phyloP scores from a whole-genome alignment of 2,888 invertebrate species.

The Archips crataeganus region DNA sequence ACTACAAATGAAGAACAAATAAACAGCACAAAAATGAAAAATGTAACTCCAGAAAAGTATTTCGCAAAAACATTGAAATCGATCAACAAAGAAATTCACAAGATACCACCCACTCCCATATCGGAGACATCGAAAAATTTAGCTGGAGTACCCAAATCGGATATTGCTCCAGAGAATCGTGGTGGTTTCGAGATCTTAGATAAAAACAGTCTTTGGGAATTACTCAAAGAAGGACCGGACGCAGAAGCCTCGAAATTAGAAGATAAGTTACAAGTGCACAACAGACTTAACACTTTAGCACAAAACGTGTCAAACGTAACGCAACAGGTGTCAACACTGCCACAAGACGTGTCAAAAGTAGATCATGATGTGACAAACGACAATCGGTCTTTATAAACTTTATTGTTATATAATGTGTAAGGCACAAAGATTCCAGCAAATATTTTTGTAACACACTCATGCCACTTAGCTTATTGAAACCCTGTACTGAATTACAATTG shows the following conservation, averaged over 20 bases:
- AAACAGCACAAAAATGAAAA: constrained; percentile 68
- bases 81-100: constrained; percentile 83
- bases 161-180: constrained; percentile 80
- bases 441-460: constrained; percentile 80
- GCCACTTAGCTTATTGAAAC: constrained; percentile 50
- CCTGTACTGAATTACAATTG: constrained; percentile 50
- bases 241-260: constrained; percentile 67
- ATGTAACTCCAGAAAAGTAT: constrained; percentile 56
- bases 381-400: constrained; percentile 80
- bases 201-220: constrained; percentile 87
- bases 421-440: constrained; percentile 78
- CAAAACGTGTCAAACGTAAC: constrained; percentile 61
- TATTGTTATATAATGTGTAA: constrained; percentile 80
- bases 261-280: constrained; percentile 70
- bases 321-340: constrained; percentile 29
- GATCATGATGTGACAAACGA: constrained; percentile 49
- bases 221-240: constrained; percentile 85
- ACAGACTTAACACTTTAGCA: constrained; percentile 66
- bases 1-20: constrained; percentile 51
- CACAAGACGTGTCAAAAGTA: constrained; percentile 36
- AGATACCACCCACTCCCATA: constrained; percentile 77
- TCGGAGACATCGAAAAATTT: constrained; percentile 81
- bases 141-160: constrained; percentile 61
- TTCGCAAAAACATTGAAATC: constrained; percentile 72
- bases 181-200: constrained; percentile 86